Evolutionary conservation across 2,113 vertebrate species (phyloP).

Genomic region (Steatornis caripensis): DNA sequence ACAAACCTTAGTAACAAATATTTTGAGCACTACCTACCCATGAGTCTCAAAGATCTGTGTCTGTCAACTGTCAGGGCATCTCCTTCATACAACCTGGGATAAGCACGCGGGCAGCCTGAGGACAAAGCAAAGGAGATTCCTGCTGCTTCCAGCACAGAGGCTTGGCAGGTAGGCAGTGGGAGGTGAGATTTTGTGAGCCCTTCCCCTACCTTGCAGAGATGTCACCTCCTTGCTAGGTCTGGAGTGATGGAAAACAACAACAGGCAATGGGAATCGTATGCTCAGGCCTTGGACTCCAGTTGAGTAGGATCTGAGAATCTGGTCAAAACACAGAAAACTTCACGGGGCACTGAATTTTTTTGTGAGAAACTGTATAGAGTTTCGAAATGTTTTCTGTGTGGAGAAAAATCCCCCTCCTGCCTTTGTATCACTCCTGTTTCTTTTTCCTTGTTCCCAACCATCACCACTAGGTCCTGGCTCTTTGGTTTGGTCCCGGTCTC

Average conservation of each 20-base stretch:
- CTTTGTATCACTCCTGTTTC: background rate
- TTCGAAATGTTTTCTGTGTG: background rate
- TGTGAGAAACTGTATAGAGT: background rate
- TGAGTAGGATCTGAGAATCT: background rate
- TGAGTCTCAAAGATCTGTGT: background rate
- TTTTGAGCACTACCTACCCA: background rate
- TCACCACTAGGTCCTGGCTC: background rate
- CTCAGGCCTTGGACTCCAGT: background rate
- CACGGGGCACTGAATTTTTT: too few species aligned
- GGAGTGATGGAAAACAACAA: background rate
- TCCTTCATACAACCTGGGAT: background rate
- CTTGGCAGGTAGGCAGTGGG: background rate
- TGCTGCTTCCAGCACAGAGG: background rate
- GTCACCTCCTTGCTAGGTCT: background rate
- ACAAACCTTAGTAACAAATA: background rate
- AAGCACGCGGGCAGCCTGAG: background rate
- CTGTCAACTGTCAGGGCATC: background rate
- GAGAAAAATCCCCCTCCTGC: background rate
- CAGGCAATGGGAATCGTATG: background rate
- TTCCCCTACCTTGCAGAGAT: background rate
- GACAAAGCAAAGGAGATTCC: background rate
- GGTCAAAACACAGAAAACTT: background rate
- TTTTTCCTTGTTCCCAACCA: background rate
- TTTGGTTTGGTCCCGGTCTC: background rate
- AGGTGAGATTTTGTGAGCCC: background rate